Conservation (phyloP, 2,888 invertebrate species). For the Cyaniris semiargus region DNA sequence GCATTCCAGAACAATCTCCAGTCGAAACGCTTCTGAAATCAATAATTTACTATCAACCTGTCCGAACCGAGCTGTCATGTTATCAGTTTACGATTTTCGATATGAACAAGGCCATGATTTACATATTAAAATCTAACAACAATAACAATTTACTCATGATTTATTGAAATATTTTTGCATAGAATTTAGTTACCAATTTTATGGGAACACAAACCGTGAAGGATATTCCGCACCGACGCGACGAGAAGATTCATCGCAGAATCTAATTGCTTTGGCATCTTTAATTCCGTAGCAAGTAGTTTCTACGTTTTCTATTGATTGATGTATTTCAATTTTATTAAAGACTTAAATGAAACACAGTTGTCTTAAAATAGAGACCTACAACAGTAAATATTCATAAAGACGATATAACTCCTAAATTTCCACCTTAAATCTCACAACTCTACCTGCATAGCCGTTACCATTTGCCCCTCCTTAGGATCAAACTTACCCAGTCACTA, state of each 20-base stretch:
- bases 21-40: constrained; percentile 26
- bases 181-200: neutral
- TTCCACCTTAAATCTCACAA: no score
- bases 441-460: no score
- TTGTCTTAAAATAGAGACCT: no score
- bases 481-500: constrained; percentile 90
- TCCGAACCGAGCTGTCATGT: constrained; percentile 17
- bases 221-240: neutral
- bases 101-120: constrained; percentile 4
- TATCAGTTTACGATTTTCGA: constrained; percentile 1
- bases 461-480: no score
- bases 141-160: neutral
- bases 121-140: neutral
- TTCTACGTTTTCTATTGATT: neutral
- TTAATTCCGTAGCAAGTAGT: no score
- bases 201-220: neutral
- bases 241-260: neutral
- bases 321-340: no score
- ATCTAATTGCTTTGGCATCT: neutral
- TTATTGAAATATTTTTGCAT: neutral
- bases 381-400: no score
- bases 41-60: constrained; percentile 24
- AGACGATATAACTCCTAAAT: no score
- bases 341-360: no score
- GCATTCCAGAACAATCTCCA: constrained; percentile 32